Conservation (phyloP, 2,113 vertebrate species). For the Phalacrocorax carbo region DNA sequence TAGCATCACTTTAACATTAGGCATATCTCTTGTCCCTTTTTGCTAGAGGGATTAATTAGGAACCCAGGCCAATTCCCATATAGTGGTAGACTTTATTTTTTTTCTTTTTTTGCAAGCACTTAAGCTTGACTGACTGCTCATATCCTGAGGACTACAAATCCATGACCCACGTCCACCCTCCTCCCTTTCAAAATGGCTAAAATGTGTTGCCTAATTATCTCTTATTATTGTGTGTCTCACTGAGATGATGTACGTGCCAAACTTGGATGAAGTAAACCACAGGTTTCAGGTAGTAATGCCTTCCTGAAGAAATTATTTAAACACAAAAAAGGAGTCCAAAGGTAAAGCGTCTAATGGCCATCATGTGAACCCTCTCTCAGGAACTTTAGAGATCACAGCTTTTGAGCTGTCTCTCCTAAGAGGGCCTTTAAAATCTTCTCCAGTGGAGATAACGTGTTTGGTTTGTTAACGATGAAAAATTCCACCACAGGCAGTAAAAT, state of each 20-base stretch:
- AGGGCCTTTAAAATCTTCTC: not conserved
- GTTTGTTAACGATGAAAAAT: not conserved
- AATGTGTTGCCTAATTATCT: not conserved
- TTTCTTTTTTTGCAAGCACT: not conserved
- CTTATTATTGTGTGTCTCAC: not conserved
- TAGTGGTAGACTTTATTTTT: not conserved
- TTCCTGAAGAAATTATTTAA: not conserved
- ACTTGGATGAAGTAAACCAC: not conserved
- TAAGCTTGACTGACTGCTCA: not conserved
- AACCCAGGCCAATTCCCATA: not conserved
- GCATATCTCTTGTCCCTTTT: not conserved
- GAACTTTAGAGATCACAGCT: not conserved
- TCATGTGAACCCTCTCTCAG: not conserved
- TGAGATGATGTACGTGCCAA: not conserved
- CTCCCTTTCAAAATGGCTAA: not conserved
- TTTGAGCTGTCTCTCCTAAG: not conserved
- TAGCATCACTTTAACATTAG: not conserved
- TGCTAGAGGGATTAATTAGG: not conserved
- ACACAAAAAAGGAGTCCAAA: not conserved
- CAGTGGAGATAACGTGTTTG: not conserved
- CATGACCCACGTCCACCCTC: not conserved
- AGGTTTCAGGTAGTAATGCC: not conserved
- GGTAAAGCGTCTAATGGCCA: not conserved
- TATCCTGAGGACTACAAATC: not conserved
- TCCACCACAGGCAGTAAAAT: not conserved